Base-by-base conservation (phyloP, 2,113 vertebrate genomes). In the Pachypanchax playfairii region DNA sequence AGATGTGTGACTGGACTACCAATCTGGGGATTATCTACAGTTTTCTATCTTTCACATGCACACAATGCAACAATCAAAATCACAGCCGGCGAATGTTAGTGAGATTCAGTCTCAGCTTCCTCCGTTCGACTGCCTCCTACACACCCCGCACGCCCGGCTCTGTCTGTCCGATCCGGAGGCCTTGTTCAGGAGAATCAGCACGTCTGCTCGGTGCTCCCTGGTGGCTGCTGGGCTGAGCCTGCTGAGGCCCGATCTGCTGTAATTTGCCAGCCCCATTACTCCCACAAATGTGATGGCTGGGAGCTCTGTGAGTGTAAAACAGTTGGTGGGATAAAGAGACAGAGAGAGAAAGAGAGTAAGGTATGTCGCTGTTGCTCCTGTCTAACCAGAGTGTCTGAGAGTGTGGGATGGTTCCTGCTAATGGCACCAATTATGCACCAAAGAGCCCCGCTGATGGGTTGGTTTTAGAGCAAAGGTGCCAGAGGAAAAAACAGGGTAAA, bases 211-310 rank as follows among this genome's bases (percentile, higher is more conserved):
- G 15, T 52, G 68, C 67, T 80, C 80, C 57, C 77, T 49, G 61
- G 63, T 50, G 54, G 54, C 54, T 66, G 52, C 72, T 28, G 21
- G 48, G 39, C 65, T 57, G 51, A 77, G 75, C 73, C 54, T 61
- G 65, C 64, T 65, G 82, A 70, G 60, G 62, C 65, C 61, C 47
- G 43, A 71, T 79, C 73, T 75, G 77, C 80, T 77, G 75, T 75
- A 71, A 88, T 86, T 82, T 87, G 61, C 79, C 71, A 74, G 82
- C 72, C 70, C 84, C 75, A 85, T 89, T 87, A 83, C 81, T 83
- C 75, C 77, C 70, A 77, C 76, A 77, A 87, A 80, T 73, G 75
- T 57, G 83, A 79, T 76, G 79, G 73, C 77, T 81, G 75, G 11
- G 31, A 79, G 81, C 65, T 55, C 60, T 78, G 75, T 25, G 77